phyloP scores from a whole-genome alignment of 2,888 invertebrate species.

The Rosalia funebris region DNA sequence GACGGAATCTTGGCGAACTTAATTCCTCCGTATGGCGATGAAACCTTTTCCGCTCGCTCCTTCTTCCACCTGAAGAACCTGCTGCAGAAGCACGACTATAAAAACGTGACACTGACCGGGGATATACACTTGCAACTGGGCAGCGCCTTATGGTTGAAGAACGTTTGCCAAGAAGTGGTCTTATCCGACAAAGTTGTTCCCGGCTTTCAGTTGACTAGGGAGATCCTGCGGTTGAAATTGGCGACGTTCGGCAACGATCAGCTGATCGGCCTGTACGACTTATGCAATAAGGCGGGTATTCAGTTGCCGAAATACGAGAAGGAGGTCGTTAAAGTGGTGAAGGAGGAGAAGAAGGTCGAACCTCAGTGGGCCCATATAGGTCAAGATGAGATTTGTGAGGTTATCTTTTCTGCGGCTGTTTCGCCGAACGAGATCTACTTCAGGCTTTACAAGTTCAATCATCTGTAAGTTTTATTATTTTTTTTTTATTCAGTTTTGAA shows the following conservation, averaged over 20 bases:
- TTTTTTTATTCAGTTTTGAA: neutral
- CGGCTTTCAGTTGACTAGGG: constrained; percentile 67
- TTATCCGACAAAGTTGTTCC: constrained; percentile 65
- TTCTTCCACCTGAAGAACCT: constrained; percentile 33
- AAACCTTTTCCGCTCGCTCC: constrained; percentile 48
- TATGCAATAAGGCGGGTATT: constrained; percentile 63
- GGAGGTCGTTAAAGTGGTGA: constrained; percentile 17
- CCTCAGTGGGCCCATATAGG: constrained; percentile 68
- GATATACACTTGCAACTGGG: constrained; percentile 70
- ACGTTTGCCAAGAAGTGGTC: constrained; percentile 68
- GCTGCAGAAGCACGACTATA: constrained; percentile 44
- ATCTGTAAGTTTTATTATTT: constrained; percentile 58
- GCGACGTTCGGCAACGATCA: constrained; percentile 48
- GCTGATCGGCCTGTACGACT: constrained; percentile 63
- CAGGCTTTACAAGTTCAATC: constrained; percentile 64
- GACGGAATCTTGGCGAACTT: constrained; percentile 54
- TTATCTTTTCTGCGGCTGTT: constrained; percentile 64
- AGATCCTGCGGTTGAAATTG: constrained; percentile 64
- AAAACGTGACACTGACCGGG: constrained; percentile 58
- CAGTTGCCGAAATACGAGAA: constrained; percentile 50
- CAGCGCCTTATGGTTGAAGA: constrained; percentile 73
- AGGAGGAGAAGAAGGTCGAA: constrained; percentile 40
- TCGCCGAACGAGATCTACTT: constrained; percentile 67
- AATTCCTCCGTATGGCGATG: constrained; percentile 56
- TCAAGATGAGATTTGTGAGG: constrained; percentile 57